Conservation (phyloP, 2,113 vertebrate species). For the Heterotilapia buettikoferi region DNA sequence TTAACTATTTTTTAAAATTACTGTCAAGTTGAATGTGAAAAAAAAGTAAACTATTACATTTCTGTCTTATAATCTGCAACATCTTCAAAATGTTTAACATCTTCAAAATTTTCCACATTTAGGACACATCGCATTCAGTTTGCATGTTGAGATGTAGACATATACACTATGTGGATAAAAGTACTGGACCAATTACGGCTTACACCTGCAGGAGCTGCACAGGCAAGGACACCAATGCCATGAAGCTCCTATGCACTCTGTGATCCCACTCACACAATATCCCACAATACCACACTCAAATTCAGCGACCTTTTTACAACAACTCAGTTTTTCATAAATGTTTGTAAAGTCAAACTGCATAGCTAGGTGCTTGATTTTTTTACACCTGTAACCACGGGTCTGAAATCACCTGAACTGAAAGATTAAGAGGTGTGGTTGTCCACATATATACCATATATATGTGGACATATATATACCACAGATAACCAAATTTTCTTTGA, state of each 20-base stretch:
- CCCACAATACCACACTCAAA: neutral
- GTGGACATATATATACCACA: neutral
- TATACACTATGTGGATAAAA: neutral
- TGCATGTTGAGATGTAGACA: neutral
- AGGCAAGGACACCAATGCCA: neutral
- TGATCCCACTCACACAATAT: neutral
- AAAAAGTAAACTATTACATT: neutral
- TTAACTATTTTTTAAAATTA: neutral
- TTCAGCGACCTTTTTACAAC: rapidly evolving
- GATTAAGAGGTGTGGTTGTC: neutral
- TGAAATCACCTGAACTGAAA: neutral
- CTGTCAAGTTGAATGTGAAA: neutral
- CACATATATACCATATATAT: neutral
- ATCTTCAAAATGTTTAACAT: neutral
- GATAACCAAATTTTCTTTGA: neutral
- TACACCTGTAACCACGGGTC: neutral
- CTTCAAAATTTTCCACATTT: neutral
- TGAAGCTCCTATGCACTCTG: neutral
- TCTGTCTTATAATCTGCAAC: neutral
- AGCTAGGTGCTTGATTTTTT: neutral
- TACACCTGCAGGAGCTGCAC: neutral
- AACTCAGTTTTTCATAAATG: neutral
- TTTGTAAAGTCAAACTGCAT: neutral
- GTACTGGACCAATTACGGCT: neutral
- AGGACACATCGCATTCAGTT: neutral